These are phyloP conservation scores for Caranx melampygus DNA, from an alignment of 2,113 vertebrate species.

Conservation along the genomic window DNA sequence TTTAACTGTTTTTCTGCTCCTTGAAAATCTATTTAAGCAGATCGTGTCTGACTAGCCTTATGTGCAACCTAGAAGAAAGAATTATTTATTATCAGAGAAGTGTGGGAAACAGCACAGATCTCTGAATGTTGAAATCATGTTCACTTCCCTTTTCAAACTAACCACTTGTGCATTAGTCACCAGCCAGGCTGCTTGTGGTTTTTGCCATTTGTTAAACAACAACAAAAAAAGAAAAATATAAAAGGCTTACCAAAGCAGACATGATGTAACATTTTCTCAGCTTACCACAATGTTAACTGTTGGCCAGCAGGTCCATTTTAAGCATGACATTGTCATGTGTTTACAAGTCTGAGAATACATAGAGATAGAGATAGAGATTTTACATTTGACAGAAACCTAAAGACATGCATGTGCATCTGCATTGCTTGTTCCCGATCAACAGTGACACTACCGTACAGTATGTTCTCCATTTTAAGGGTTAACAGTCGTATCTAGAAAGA, in stretches of 20 bases:
- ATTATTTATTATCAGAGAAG: conserved; percentile 2
- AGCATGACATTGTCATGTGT: conserved; percentile 11
- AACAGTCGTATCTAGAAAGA: conserved; percentile 21
- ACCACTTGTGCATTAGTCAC: conserved; percentile 7
- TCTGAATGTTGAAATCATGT: background rate
- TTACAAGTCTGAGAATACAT: conserved; percentile 19
- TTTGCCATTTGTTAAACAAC: conserved; percentile 10
- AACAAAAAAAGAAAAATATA: conserved; percentile 7
- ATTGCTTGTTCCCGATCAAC: conserved; percentile 10
- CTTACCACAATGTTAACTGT: conserved; percentile 35
- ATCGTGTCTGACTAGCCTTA: background rate
- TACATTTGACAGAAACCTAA: conserved; percentile 4
- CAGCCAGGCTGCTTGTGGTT: background rate
- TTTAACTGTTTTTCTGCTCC: background rate
- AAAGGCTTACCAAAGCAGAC: conserved; percentile 21
- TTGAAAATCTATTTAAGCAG: background rate
- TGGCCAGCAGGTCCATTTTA: conserved; percentile 22
- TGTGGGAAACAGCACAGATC: background rate
- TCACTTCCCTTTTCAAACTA: conserved; percentile 2
- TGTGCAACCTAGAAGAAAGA: background rate
- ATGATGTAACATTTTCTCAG: conserved; percentile 29
- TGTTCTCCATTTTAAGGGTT: conserved; percentile 13
- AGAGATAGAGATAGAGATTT: conserved; percentile 33
- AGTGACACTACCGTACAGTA: background rate
- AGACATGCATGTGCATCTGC: background rate